Base-by-base conservation (phyloP, 2,797 vertebrate species). In the Smutsia gigantea region DNA sequence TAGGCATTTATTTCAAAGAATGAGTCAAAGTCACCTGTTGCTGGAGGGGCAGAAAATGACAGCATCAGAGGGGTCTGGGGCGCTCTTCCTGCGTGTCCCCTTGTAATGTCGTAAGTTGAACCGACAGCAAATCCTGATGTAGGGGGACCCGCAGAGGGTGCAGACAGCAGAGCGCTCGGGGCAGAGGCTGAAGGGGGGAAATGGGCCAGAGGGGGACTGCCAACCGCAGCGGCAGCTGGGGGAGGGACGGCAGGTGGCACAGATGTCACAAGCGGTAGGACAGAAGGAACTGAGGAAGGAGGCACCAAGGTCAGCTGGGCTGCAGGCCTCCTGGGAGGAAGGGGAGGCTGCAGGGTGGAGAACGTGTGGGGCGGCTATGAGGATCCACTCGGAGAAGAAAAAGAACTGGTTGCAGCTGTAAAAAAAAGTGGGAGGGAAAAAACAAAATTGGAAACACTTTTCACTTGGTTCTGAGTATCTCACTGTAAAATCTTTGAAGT, bases 41-140 rank as follows among this genome's bases (percentile, higher is more conserved):
- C 98, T 0, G 99, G 85, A 34, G 99, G 98, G 66, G 98, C 98
- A 94, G 99, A 99, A 98, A 99, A 99, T 0, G 99, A 99, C 0
- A 99, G 99, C 99, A 99, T 99, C 96, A 99, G 97, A 0, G 99
- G 99, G 0, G 99, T 99, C 98, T 99, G 99, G 12, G 99, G 99
- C 0, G 99, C 99, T 97, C 99, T 99, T 11, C 99, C 99, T 0
- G 99, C 99, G 0, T 99, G 99, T 18, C 99, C 99, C 77, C 99
- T 98, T 2, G 99, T 99, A 97, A 99, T 99, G 97, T 99, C 99
- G 17, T 99, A 99, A 21, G 98, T 95, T 17, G 99, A 98, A 42
- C 98, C 98, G 66, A 99, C 74, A 4, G 99, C 99, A 98, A 99
- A 99, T 79, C 98, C 99, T 0, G 99, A 99, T 23, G 98, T 97